These are phyloP conservation scores for Seriola dumerili DNA, from an alignment of 2,113 vertebrate species.

Conservation along the genomic window DNA sequence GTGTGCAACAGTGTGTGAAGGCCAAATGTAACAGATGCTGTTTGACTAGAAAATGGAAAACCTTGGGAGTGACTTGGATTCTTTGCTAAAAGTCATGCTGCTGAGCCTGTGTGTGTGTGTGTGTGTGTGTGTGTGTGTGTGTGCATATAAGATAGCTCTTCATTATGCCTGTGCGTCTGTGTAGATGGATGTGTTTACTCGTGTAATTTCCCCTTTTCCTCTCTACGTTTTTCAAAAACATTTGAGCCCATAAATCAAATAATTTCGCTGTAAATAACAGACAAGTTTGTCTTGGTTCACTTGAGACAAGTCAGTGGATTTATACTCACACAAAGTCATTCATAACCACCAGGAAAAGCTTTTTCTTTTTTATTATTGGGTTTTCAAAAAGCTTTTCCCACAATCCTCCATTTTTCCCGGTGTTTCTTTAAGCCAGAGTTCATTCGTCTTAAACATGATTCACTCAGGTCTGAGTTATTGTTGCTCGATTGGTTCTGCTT, in stretches of 20 bases:
- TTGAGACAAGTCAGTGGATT: constrained; percentile 43
- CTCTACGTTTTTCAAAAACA: constrained; percentile 28
- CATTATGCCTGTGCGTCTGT: constrained; percentile 7
- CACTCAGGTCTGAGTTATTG: constrained; percentile 52
- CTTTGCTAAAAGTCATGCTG: constrained; percentile 27
- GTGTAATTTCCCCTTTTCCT: constrained; percentile 24
- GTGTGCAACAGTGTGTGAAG: constrained; percentile 6
- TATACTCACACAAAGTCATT: constrained; percentile 45
- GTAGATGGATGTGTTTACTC: constrained; percentile 1
- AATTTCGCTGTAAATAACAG: constrained; percentile 41
- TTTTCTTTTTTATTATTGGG: constrained; percentile 10
- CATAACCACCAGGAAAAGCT: constrained; percentile 26
- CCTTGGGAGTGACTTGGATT: constrained; percentile 8
- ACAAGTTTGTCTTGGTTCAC: constrained; percentile 43
- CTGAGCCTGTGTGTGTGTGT: constrained; percentile 10
- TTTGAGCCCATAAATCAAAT: constrained; percentile 44
- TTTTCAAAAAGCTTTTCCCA: constrained; percentile 31
- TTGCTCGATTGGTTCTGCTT: constrained; percentile 35
- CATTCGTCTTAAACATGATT: constrained; percentile 48
- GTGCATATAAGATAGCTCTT: background rate
- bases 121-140: constrained; percentile 30
- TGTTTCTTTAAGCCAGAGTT: constrained; percentile 50
- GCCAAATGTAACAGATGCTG: constrained; percentile 68
- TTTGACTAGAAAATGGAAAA: constrained; percentile 56
- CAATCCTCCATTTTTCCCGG: constrained; percentile 11